Conservation (phyloP, 2,888 invertebrate genomes). For the Melikaiella ostensackeni region DNA sequence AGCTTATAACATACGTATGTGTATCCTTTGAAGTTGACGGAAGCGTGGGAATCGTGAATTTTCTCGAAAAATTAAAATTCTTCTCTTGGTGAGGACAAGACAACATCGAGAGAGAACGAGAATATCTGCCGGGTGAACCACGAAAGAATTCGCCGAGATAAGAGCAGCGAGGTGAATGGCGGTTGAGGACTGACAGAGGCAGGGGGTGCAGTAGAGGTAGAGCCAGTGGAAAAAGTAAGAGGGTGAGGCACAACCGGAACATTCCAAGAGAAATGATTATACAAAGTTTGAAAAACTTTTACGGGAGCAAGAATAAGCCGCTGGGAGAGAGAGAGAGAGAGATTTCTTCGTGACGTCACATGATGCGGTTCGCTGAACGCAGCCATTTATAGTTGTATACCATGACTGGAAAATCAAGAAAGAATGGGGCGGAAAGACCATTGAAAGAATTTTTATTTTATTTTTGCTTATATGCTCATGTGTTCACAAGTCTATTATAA, state of each 20-base stretch:
- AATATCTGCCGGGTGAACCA: slow-evolving; percentile 60
- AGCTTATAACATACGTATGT: slow-evolving; percentile 6
- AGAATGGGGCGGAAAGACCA: not conserved
- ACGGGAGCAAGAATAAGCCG: slow-evolving; percentile 40
- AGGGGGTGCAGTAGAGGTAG: slow-evolving; percentile 21
- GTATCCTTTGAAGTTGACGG: slow-evolving; percentile 30
- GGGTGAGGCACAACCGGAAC: slow-evolving; percentile 60
- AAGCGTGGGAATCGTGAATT: slow-evolving; percentile 24
- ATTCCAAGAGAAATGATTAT: slow-evolving; percentile 72
- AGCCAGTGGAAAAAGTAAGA: slow-evolving; percentile 44
- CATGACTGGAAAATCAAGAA: not conserved
- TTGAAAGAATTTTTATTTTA: not conserved
- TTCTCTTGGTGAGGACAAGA: slow-evolving; percentile 55
- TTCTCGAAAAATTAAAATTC: slow-evolving; percentile 66
- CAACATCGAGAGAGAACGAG: slow-evolving; percentile 43
- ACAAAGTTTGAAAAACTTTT: slow-evolving; percentile 70
- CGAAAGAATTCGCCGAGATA: slow-evolving; percentile 67
- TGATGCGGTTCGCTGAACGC: slow-evolving; percentile 44
- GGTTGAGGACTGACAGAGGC: slow-evolving; percentile 41
- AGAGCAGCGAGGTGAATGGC: slow-evolving; percentile 56
- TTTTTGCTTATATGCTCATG: not conserved
- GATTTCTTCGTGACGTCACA: slow-evolving; percentile 58
- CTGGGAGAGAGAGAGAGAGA: slow-evolving; percentile 46
- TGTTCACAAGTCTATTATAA: not conserved
- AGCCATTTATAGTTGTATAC: slow-evolving; percentile 58